phyloP scores from a whole-genome alignment of 2,888 invertebrate species.

The Tetragnatha montana region DNA sequence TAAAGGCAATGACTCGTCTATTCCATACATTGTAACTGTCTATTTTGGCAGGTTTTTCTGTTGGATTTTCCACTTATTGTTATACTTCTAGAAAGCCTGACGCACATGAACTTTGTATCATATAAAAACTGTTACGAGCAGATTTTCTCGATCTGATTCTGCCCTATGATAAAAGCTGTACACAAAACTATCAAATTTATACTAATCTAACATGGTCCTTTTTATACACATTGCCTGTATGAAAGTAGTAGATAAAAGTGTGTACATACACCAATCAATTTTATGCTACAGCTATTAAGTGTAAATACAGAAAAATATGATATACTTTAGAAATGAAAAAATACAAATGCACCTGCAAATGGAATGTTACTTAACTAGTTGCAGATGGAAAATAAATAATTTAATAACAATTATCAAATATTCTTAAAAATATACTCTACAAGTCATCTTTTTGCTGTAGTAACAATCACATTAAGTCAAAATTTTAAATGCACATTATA shows the following conservation, averaged over 20 bases:
- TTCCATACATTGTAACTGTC: conserved; percentile 45
- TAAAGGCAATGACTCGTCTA: conserved; percentile 50
- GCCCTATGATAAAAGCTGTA: conserved; percentile 66
- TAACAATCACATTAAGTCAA: conserved; percentile 58
- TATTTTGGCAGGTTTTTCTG: conserved; percentile 59
- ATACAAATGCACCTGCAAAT: conserved; percentile 70
- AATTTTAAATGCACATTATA: conserved; percentile 29
- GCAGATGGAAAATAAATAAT: conserved; percentile 64
- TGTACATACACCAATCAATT: conserved; percentile 52
- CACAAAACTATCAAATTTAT: conserved; percentile 69
- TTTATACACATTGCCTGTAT: conserved; percentile 52
- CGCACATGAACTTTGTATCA: conserved; percentile 46
- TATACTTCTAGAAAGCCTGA: conserved; percentile 46
- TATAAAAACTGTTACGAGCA: conserved; percentile 58
- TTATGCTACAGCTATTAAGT: conserved; percentile 58
- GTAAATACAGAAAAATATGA: conserved; percentile 70
- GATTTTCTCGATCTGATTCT: conserved; percentile 17
- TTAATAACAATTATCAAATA: conserved; percentile 63
- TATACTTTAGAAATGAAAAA: conserved; percentile 68
- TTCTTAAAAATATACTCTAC: conserved; percentile 70
- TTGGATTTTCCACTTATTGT: background rate
- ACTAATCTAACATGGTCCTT: conserved; percentile 66
- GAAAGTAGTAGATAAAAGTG: conserved; percentile 57
- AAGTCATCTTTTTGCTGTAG: conserved; percentile 55
- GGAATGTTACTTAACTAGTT: conserved; percentile 69